phyloP scores from a whole-genome alignment of 2,888 invertebrate species.

The Mythimna lalbum region DNA sequence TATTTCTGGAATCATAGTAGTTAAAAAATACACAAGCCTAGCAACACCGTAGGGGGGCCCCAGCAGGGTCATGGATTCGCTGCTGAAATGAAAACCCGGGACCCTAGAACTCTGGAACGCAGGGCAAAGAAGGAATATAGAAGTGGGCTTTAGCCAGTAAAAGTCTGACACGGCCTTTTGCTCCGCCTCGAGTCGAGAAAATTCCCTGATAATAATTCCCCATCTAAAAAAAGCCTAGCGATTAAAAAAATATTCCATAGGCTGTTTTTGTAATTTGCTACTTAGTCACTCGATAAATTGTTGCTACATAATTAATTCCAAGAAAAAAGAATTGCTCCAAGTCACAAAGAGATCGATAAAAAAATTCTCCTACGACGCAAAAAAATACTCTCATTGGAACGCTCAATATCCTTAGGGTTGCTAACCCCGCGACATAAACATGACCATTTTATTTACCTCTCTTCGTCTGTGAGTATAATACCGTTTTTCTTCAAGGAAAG shows the following conservation, averaged over 20 bases:
- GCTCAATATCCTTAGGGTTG: conserved; percentile 20
- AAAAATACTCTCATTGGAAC: conserved; percentile 19
- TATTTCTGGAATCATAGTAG: not conserved
- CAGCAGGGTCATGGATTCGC: too few species aligned
- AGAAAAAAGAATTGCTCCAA: not conserved
- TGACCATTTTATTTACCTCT: conserved; percentile 37
- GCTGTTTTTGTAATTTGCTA: not conserved
- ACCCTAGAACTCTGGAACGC: too few species aligned
- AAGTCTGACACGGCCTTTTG: too few species aligned
- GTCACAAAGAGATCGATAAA: conserved; percentile 11
- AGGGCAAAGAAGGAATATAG: too few species aligned
- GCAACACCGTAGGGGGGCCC: too few species aligned
- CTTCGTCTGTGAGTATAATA: conserved; percentile 28
- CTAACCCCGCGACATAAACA: conserved; percentile 34
- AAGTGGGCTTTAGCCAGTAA: too few species aligned
- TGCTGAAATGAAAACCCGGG: too few species aligned
- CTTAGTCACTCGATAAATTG: not conserved
- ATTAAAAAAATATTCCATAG: not conserved
- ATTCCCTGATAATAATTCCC: too few species aligned
- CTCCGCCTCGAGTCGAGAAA: too few species aligned
- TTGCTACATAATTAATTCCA: not conserved
- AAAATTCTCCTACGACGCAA: not conserved
- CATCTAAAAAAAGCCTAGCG: not conserved
- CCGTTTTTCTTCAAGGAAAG: conserved; percentile 51
- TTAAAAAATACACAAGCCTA: too few species aligned